These are phyloP conservation scores for Tyrophagus putrescentiae DNA, from an alignment of 1,140 invertebrate genomes.

Conservation along the genomic window DNA sequence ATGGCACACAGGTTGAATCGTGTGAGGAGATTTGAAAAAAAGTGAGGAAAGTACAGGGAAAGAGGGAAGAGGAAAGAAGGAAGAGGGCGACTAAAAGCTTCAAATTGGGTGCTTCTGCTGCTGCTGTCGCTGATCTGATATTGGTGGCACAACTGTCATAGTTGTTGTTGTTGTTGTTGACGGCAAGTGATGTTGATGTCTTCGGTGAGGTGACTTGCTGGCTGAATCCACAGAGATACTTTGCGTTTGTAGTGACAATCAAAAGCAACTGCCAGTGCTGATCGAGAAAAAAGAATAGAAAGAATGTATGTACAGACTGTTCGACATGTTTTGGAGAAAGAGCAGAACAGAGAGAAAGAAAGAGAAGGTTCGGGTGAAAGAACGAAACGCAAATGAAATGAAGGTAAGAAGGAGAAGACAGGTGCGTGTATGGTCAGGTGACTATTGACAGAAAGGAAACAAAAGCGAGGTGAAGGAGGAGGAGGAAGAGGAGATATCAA, in stretches of 20 bases:
- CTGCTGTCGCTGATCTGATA: neutral
- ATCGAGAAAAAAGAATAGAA: too few species aligned
- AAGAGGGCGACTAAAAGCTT: neutral
- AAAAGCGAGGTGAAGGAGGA: neutral
- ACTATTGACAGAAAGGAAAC: neutral
- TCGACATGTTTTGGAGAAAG: too few species aligned
- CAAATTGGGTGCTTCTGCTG: neutral
- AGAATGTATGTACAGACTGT: too few species aligned
- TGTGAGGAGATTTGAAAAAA: too few species aligned
- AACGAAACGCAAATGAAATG: neutral
- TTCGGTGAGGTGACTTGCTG: too few species aligned
- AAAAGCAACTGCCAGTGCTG: too few species aligned
- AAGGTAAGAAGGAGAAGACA: slow-evolving; percentile 4
- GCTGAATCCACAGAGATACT: too few species aligned
- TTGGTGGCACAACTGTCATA: neutral
- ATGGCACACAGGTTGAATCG: too few species aligned
- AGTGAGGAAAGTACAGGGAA: neutral
- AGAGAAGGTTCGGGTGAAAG: too few species aligned
- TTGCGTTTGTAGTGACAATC: too few species aligned
- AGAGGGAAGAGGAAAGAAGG: neutral
- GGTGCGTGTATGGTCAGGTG: neutral
- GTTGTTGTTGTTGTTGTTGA: neutral
- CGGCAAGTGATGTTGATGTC: neutral
- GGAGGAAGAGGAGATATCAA: neutral
- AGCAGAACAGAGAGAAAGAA: too few species aligned